Evolutionary conservation across 2,797 vertebrate species (phyloP), one percentile per base, ranked within the genome.

Genomic region (Passerculus sandwichensis): DNA sequence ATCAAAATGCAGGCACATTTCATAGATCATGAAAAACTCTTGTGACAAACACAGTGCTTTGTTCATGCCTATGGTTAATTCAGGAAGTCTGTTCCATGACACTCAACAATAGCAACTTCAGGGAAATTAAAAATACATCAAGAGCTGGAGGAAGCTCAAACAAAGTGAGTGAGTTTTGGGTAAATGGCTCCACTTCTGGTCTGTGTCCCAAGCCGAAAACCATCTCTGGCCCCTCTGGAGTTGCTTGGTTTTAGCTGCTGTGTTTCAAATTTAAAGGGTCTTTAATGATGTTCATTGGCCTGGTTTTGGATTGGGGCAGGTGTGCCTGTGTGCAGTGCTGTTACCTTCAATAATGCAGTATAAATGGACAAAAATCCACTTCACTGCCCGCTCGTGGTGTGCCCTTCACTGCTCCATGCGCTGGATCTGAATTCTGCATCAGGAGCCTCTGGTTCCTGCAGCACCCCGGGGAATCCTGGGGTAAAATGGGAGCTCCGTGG

Each of bases 401-500:
- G 73, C 56, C 29, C 56, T 88, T 91, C 80, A 61, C 0, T 78
- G 36, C 13, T 73, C 18, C 0, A 0, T 23, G 66, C 50, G 60
- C 82, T 61, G 30, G 64, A 65, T 93, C 89, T 93, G 81, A 95
- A 91, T 94, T 91, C 91, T 93, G 89, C 91, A 95, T 85, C 85
- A 76, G 86, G 91, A 53, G 56, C 89, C 74, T 84, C 93, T 78
- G 78, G 65, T 88, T 95, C 60, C 62, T 91, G 44, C 2, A 10
- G 48, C 51, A 81, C 93, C 56, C 91, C 72, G 73, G 85, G 89
- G 91, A 93, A 79, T 88, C 62, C 66, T 78, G 51, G 83, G 69
- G 45, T 85, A 75, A 92, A 94, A 91, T 91, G 78, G 91, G 84
- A 92, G 44, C 88, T 84, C 87, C 78, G 54, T 89, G 73, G 57